Base-by-base conservation (phyloP, 2,113 vertebrate genomes). In the Aepyceros melampus region DNA sequence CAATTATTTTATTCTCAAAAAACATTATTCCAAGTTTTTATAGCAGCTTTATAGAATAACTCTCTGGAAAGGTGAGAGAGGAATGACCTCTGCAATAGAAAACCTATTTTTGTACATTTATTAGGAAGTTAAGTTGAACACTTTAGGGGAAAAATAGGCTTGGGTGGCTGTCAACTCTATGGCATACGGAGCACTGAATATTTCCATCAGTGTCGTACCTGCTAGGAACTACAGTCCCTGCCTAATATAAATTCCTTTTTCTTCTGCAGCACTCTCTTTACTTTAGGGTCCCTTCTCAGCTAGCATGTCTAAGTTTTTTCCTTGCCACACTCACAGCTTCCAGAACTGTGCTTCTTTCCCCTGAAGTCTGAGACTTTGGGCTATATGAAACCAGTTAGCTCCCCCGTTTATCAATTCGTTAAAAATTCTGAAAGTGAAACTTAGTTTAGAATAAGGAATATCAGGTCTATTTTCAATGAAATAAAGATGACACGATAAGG, bases 401-500 rank as follows among this genome's bases (percentile, higher is more conserved):
- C 23, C 31, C 45, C 33, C 76, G 27, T 91, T 96, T 89, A 94
- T 27, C 51, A 53, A 81, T 29, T 91, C n/a, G 6, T 82, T 91
- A 21, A 93, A 74, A 97, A 92, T 89, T 94, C 55, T 95, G 29
- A 87, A 88, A 78, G 45, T 91, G 29, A 76, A 76, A 14, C 82
- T 87, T 74, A 94, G 87, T 95, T 92, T 36, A 87, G 64, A 87
- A 94, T 67, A 89, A 91, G n/a, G 45, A 89, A 49, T 74, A 83
- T 53, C 3, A 81, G 33, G 36, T 64, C 27, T 88, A 12, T 55
- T 95, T 88, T 87, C 60, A 87, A 94, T 87, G 43, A 95, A 96
- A 90, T 81, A 21, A 96, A 91, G 36, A 89, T 27, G 36, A 79
- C 53, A 96, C 88, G 88, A 84, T 83, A 94, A 82, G 27, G 3